Percentiles rank a stretch among this genome's conserved stretches.
Evolutionary conservation across 1,140 invertebrate genomes (phyloP).

Genomic region (Drosophila bocqueti): DNA sequence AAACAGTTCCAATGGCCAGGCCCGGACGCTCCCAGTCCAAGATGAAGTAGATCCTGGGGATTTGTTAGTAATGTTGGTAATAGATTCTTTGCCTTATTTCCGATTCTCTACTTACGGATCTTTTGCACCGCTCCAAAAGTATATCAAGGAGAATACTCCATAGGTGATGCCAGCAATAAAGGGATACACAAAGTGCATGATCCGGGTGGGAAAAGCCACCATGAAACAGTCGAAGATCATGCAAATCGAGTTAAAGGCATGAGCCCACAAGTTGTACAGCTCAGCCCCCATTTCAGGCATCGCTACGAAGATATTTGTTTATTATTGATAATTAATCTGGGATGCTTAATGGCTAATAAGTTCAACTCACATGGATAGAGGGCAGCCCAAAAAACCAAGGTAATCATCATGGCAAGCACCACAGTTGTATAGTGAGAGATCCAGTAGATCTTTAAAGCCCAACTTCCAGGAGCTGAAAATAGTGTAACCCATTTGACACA

Average conservation of each 20-base stretch:
- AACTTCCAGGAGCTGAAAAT: slow-evolving; percentile 58
- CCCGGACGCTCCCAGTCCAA: slow-evolving; percentile 70
- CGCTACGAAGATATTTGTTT: slow-evolving; percentile 11
- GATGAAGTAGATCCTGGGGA: slow-evolving; percentile 63
- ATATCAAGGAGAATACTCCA: slow-evolving; percentile 89
- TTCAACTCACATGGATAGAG: slow-evolving; percentile 84
- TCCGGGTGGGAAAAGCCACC: slow-evolving; percentile 88
- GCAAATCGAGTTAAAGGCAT: slow-evolving; percentile 90
- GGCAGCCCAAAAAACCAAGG: slow-evolving; percentile 87
- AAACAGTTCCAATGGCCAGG: slow-evolving; percentile 59
- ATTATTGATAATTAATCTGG: background rate
- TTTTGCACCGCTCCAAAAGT: slow-evolving; percentile 89
- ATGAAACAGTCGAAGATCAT: slow-evolving; percentile 91
- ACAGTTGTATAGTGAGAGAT: slow-evolving; percentile 86
- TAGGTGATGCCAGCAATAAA: slow-evolving; percentile 88
- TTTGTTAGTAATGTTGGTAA: background rate
- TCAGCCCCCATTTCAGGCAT: slow-evolving; percentile 59
- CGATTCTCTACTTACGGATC: slow-evolving; percentile 85
- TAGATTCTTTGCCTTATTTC: no score
- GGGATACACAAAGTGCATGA: slow-evolving; percentile 90
- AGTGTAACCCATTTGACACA: background rate
- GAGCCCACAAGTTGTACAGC: slow-evolving; percentile 88
- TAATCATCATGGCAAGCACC: slow-evolving; percentile 87
- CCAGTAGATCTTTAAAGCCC: slow-evolving; percentile 87
- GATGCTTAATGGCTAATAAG: no score